Percentiles rank a stretch among this genome's conserved stretches.
These are phyloP conservation scores for Zeus faber DNA, from an alignment of 2,113 vertebrate species.

Conservation along the genomic window DNA sequence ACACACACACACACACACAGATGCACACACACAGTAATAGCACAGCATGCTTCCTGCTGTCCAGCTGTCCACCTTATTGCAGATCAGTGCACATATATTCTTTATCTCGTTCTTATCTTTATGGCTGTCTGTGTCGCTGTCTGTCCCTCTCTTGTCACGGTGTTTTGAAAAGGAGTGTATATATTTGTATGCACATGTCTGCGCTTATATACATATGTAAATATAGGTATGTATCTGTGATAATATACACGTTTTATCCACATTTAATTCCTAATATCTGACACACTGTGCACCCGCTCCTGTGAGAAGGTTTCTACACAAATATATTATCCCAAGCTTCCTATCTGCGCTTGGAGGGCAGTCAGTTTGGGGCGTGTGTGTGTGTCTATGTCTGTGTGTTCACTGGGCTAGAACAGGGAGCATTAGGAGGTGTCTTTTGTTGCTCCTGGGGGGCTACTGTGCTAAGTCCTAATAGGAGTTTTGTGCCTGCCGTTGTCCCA, in stretches of 20 bases:
- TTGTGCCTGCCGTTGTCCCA: slow-evolving; percentile 78
- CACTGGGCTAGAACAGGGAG: slow-evolving; percentile 69
- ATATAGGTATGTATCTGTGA: no score
- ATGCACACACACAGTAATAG: no score
- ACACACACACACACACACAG: no score
- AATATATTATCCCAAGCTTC: slow-evolving; percentile 31
- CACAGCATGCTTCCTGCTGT: slow-evolving; percentile 63
- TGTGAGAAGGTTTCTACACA: no score
- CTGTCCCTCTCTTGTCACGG: no score
- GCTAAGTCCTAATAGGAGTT: slow-evolving; percentile 77
- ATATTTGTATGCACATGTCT: not conserved
- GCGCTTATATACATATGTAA: not conserved
- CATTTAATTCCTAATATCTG: no score
- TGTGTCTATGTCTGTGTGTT: slow-evolving; percentile 42
- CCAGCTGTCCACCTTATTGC: slow-evolving; percentile 76
- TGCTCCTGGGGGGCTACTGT: slow-evolving; percentile 74
- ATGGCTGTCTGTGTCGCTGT: not conserved
- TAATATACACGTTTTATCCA: no score
- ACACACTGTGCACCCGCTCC: no score
- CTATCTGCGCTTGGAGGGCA: slow-evolving; percentile 40
- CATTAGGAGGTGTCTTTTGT: slow-evolving; percentile 76
- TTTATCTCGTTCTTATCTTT: no score
- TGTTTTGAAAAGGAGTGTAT: not conserved
- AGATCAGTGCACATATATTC: slow-evolving; percentile 58
- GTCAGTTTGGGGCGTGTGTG: slow-evolving; percentile 42